Percentiles rank a stretch among this genome's conserved stretches.
Conservation (phyloP, 2,888 invertebrate species). For the Mimachlamys varia region DNA sequence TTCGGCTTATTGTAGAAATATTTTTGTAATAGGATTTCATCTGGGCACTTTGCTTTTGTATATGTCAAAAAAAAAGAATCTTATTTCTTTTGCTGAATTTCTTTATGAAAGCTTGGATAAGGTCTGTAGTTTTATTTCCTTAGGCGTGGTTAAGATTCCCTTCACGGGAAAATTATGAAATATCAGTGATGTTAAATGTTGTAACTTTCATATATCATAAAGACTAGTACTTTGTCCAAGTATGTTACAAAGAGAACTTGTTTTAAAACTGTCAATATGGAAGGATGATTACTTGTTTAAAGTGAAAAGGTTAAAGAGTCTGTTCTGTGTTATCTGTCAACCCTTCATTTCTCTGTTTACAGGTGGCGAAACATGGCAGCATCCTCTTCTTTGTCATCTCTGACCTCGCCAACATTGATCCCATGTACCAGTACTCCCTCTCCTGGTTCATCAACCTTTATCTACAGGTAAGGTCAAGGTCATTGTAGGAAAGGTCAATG, state of each 20-base stretch:
- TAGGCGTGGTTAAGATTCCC: too few species aligned
- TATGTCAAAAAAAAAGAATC: neutral
- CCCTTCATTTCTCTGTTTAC: slow-evolving; percentile 48
- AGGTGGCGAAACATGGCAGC: slow-evolving; percentile 80
- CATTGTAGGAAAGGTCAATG: neutral
- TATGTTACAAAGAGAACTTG: too few species aligned
- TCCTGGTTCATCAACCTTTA: slow-evolving; percentile 96
- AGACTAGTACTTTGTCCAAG: too few species aligned
- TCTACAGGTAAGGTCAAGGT: slow-evolving; percentile 82
- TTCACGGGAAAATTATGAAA: too few species aligned
- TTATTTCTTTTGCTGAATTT: neutral
- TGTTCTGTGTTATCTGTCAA: too few species aligned
- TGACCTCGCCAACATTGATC: slow-evolving; percentile 93
- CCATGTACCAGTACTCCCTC: slow-evolving; percentile 97
- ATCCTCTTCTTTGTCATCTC: slow-evolving; percentile 95
- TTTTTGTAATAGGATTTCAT: neutral
- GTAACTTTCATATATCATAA: too few species aligned
- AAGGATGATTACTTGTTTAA: neutral
- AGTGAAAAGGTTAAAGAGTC: too few species aligned
- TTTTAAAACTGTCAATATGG: neutral
- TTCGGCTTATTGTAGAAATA: too few species aligned
- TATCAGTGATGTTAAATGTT: too few species aligned
- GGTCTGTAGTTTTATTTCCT: too few species aligned
- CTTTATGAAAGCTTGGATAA: too few species aligned
- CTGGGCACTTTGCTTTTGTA: neutral